Percentiles rank a stretch among this genome's conserved stretches.
phyloP scores from a whole-genome alignment of 2,797 vertebrate species.

The Takifugu rubripes region DNA sequence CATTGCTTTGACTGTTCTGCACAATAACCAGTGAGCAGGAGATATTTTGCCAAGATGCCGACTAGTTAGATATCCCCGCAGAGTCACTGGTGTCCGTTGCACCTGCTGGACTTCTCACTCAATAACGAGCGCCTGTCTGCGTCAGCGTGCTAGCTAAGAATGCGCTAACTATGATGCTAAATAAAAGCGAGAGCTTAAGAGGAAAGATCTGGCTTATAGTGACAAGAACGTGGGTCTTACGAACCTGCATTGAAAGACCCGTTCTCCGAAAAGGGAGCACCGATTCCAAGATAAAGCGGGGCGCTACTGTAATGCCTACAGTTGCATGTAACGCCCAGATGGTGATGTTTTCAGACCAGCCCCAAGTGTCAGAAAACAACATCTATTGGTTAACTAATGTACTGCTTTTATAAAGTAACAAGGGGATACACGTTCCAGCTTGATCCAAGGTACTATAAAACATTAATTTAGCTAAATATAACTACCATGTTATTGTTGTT shows the following conservation, averaged over 20 bases:
- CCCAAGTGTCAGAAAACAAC: conserved; percentile 19
- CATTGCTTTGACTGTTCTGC: neutral
- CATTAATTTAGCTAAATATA: neutral
- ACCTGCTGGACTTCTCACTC: conserved; percentile 64
- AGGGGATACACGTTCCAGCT: rapidly evolving
- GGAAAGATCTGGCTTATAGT: rapidly evolving
- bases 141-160: conserved; percentile 42
- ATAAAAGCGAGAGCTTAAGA: conserved; percentile 6
- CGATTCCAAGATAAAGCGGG: conserved; percentile 24
- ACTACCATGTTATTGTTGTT: too few species aligned
- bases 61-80: conserved; percentile 4
- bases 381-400: conserved; percentile 5
- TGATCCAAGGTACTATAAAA: neutral
- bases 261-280: conserved; percentile 40
- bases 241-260: conserved; percentile 48
- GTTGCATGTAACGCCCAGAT: conserved; percentile 61
- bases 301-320: conserved; percentile 13
- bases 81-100: conserved; percentile 34
- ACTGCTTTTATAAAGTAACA: neutral
- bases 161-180: conserved; percentile 28
- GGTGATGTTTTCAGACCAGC: conserved; percentile 61
- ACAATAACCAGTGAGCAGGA: neutral
- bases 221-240: conserved; percentile 21
- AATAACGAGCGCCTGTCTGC: conserved; percentile 43
- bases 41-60: neutral